Evolutionary conservation across 2,797 vertebrate species (phyloP).

Genomic region (Alca torda): DNA sequence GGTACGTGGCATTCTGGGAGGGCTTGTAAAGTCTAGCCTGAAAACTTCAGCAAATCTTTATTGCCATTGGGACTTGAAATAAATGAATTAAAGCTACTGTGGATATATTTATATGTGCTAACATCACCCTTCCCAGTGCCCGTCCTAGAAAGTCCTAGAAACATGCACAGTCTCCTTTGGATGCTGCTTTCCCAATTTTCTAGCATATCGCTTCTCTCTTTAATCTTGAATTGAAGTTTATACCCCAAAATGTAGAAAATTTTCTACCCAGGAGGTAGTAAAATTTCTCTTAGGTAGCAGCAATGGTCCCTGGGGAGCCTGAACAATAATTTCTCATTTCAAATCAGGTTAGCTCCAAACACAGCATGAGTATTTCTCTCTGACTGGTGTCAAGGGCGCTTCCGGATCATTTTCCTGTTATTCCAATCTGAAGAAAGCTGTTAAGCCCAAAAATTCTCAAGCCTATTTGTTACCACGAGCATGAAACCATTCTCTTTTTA

Average conservation of each 20-base stretch:
- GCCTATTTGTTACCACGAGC: not conserved
- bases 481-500: not conserved
- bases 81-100: not conserved
- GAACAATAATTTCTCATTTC: not conserved
- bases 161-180: not conserved
- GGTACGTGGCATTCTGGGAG: not conserved
- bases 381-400: not conserved
- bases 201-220: not conserved
- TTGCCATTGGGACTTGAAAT: not conserved
- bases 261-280: not conserved
- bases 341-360: not conserved
- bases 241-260: not conserved
- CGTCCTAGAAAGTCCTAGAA: not conserved
- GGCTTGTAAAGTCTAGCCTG: not conserved
- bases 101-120: not conserved
- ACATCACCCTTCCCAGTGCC: not conserved
- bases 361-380: not conserved
- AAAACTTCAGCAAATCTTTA: not conserved
- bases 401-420: not conserved
- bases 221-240: not conserved
- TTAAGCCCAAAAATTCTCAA: not conserved
- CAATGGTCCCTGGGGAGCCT: not conserved
- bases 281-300: not conserved
- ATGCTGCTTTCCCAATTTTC: not conserved
- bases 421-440: not conserved